phyloP scores from a whole-genome alignment of 2,888 invertebrate genomes.

The Aphelenchoides bicaudatus region DNA sequence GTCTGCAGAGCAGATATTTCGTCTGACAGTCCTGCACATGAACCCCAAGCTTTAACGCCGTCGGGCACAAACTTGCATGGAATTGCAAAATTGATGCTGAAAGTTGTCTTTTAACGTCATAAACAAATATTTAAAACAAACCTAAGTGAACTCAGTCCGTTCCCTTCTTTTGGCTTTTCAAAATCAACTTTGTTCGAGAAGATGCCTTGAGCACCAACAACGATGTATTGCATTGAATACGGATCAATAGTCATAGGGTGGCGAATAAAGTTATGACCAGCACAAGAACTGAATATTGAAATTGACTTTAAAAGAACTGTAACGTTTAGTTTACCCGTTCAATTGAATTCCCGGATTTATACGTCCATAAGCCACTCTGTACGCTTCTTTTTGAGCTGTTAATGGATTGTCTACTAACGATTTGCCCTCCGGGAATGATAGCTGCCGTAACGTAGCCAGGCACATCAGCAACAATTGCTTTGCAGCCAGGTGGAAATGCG shows the following conservation, averaged over 20 bases:
- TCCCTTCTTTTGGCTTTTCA: constrained; percentile 12
- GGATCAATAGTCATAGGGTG: constrained; percentile 2
- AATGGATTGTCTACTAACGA: constrained; percentile 12
- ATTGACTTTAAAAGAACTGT: not conserved
- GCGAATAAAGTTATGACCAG: constrained; percentile 9
- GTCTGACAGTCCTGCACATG: not conserved
- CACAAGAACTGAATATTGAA: constrained; percentile 12
- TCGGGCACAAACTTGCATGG: constrained; percentile 15
- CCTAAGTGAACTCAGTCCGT: constrained; percentile 12
- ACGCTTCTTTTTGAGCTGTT: not conserved
- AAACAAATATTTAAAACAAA: not conserved
- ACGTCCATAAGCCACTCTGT: not conserved
- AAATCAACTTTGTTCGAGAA: not conserved
- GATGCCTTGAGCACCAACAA: constrained; percentile 12
- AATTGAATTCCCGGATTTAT: constrained; percentile 11
- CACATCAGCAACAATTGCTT: constrained; percentile 9
- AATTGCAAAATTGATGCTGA: constrained; percentile 14
- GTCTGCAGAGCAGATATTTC: not conserved
- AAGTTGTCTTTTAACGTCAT: not conserved
- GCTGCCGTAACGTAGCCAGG: constrained; percentile 15
- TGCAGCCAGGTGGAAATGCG: constrained; percentile 13
- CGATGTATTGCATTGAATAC: not conserved
- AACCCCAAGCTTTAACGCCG: not conserved
- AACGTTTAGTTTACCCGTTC: constrained; percentile 5
- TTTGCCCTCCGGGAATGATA: constrained; percentile 9